phyloP scores from a whole-genome alignment of 2,797 vertebrate genomes.

The Odontamblyopus rebecca region DNA sequence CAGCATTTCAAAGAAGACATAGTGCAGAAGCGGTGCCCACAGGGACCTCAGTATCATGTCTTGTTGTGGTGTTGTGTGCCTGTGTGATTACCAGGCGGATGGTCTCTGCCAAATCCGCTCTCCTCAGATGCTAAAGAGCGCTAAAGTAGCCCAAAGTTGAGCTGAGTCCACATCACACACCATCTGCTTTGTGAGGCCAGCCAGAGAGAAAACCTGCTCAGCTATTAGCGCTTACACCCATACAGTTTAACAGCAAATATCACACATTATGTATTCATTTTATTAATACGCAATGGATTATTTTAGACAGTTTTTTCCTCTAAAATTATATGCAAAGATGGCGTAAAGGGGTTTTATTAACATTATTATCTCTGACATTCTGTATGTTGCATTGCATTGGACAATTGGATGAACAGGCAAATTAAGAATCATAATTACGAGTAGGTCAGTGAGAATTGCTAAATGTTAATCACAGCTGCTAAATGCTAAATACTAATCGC shows the following conservation, averaged over 20 bases:
- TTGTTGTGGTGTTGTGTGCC: constrained; percentile 47
- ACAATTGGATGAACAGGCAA: no score
- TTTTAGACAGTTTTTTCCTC: neutral
- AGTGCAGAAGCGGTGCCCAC: constrained; percentile 17
- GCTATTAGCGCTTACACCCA: neutral
- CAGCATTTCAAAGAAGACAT: neutral
- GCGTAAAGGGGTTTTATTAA: neutral
- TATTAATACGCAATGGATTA: neutral
- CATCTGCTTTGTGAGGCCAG: constrained; percentile 63
- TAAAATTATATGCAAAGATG: constrained; percentile 4
- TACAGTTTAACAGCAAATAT: constrained; percentile 15
- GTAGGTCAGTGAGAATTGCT: no score
- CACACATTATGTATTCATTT: constrained; percentile 22
- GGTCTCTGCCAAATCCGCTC: constrained; percentile 53
- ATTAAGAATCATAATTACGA: no score
- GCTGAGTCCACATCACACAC: constrained; percentile 56
- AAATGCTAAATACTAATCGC: no score
- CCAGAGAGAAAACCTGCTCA: constrained; percentile 41
- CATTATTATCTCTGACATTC: no score
- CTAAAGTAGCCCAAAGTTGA: constrained; percentile 58
- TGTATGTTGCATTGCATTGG: no score
- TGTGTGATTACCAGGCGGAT: constrained; percentile 58
- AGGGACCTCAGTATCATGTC: constrained; percentile 39
- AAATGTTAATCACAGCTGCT: no score
- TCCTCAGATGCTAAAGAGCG: constrained; percentile 52